Base-by-base conservation (phyloP, 2,797 vertebrate species). In the Erethizon dorsatum region DNA sequence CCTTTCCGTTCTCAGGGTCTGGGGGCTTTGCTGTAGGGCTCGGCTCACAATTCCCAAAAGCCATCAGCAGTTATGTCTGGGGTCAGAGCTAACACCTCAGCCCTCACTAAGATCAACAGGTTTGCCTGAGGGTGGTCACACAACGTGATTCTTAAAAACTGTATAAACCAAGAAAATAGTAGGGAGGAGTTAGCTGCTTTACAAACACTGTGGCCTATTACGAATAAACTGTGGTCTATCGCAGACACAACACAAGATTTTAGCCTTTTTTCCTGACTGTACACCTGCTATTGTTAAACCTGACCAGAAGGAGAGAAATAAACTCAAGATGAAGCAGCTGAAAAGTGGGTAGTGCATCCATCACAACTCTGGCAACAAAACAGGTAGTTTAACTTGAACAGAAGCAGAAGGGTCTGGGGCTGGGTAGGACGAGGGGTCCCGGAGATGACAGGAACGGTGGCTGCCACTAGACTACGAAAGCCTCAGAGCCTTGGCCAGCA, bases 161-260 rank as follows among this genome's bases (percentile, higher is more conserved):
- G 50, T 59, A 77, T 88, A 96, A 95, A 94, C 89, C 77, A 87
- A 94, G 69, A 94, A 97, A 94, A 92, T 37, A 82, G n/a, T 61
- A 83, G 61, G 73, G 90, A 89, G 96, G 59, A 86, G 52, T 83
- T 9, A 82, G 47, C 17, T 96, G 69, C 90, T 97, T 93, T 91
- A 75, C 77, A 95, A 97, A 91, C 45, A 83, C 52, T 94, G 59
- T 77, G 82, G 22, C 8, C 89, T 75, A 63, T 84, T 87, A 92
- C 75, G 91, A 95, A 91, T 45, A 94, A 94, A 78, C 79, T 89
- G 69, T 80, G 93, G 88, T 93, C 79, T 79, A 57, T 93, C 75
- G 67, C 3, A 84, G 63, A 52, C 96, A 96, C 87, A 91, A 88
- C 33, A 61, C 79, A 77, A 67, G 89, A 52, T 57, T 86, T 78